Evolutionary conservation across 2,113 vertebrate species (phyloP), one percentile per base, ranked within the genome.

Genomic region (Chlorocebus sabaeus): DNA sequence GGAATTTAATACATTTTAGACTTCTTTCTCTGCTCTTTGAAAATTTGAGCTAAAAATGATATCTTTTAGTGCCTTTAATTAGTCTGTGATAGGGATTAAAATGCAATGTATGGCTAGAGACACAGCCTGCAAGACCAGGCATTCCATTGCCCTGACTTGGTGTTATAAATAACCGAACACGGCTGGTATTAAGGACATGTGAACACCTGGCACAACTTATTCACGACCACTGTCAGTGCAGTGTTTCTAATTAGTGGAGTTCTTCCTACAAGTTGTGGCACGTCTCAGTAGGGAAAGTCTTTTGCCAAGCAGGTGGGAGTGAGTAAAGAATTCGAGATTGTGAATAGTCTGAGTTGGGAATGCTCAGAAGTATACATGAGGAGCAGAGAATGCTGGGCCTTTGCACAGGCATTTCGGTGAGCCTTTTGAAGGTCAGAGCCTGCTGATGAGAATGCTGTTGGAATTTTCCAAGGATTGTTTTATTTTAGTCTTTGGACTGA

Each of bases 391-490:
- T 85, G 73, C 70, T 45, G 68, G 59, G 50, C 82, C 18, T 52
- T 12, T 61, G 40, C 70, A 59, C 10, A 25, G 38, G 67, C 18
- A 32, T 80, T 85, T 90, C 14, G 1, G 75, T 32, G 40, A 90
- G 76, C 17, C 92, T 50, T 89, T 30, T 79, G 61, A 87, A 98
- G 95, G 86, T 86, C 48, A 40, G 16, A 14, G 25, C 32, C 43
- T 64, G 73, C 78, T 87, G 95, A 90, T 79, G 61, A 83, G 55
- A 30, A 75, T 1, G 20, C 45, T 61, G n/a, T 38, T 83, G 80
- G 93, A 96, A 95, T 96, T 98, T 98, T 94, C 97, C 79, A 89
- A 86, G 59, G 91, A 89, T 93, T 93, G 91, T 96, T 98, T 97
- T 97, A 96, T 89, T 96, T 97, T 96, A 92, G 84, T 92, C 94